Percentiles rank a stretch among this genome's conserved stretches.
Conservation (phyloP, 2,888 invertebrate genomes). For the Dyspetes luteomarginatus region DNA sequence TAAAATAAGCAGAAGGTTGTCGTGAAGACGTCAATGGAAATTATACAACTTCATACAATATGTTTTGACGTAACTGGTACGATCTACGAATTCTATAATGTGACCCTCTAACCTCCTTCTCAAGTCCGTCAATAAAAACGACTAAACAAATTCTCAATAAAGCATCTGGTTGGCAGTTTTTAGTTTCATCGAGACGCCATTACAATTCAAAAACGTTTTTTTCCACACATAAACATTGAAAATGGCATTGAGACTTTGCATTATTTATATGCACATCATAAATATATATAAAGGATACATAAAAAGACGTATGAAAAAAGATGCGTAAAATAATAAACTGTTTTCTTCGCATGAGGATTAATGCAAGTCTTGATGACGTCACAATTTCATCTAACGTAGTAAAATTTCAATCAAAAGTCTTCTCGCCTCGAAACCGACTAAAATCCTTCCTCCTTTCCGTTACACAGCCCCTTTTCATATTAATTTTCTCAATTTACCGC, state of each 20-base stretch:
- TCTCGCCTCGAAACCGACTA: not conserved
- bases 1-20: constrained; percentile 14
- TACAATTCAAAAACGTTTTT: constrained; percentile 1
- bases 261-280: constrained; percentile 20
- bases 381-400: constrained; percentile 16
- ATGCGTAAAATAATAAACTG: constrained; percentile 12
- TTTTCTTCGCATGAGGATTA: constrained; percentile 23
- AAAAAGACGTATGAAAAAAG: constrained; percentile 1
- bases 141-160: constrained; percentile 2
- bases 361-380: constrained; percentile 8
- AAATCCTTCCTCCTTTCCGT: not conserved
- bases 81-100: constrained; percentile 31
- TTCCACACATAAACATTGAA: constrained; percentile 9
- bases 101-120: constrained; percentile 32
- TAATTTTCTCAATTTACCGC: constrained; percentile 53
- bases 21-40: not conserved
- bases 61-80: constrained; percentile 16
- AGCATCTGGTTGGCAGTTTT: constrained; percentile 17
- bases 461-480: constrained; percentile 1
- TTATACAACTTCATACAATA: not conserved
- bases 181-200: constrained; percentile 27
- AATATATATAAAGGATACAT: not conserved
- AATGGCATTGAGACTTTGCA: constrained; percentile 13
- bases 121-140: constrained; percentile 19
- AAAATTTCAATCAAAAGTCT: constrained; percentile 32